Evolutionary conservation across 2,113 vertebrate species (phyloP), one percentile per base, ranked within the genome.

Genomic region (Pterocles orientalis): DNA sequence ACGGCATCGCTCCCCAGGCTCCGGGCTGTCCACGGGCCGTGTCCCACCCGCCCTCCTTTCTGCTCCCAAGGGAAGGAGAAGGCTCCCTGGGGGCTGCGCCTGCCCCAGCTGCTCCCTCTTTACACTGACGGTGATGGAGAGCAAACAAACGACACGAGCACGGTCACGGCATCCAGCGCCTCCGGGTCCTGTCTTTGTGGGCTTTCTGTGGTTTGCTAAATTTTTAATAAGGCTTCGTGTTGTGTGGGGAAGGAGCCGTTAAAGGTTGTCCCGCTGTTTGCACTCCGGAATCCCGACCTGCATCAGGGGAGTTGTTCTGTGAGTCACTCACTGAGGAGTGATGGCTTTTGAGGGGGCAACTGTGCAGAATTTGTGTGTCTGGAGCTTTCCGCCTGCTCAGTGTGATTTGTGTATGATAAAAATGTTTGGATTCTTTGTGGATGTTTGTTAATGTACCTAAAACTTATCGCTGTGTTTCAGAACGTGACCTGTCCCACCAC

Each of bases 401-500:
- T 26, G 7, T 21, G 4, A 7, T 28, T 84, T 86, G 51, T 33
- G 3, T 12, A 4, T 34, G 31, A 62, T 62, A 15, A 71, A 51
- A 83, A 34, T 6, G 29, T 43, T 62, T 31, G 39, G 24, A 19
- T 69, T 19, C 64, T 69, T n/a, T 31, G 23, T 12, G 43, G 31
- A 0, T 7, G 0, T 41, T n/a, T 82, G 60, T 56, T 92, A 50
- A 62, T n/a, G 4, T 14, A 7, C 19, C 54, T 33, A 15, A 14
- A 33, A 4, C 19, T 4, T 34, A 2, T 12, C 1, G 0, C 60
- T 95, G 69, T 88, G 36, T 96, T 94, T 29, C 98, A 99, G 99
- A 97, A 98, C 18, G 96, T 99, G 95, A 98, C 98, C 29, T 99
- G 98, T 97, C 99, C 99, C n/a, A 99, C 97, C 3, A 98, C 99